phyloP scores from a whole-genome alignment of 2,888 invertebrate genomes.

The Cosmorhoe ocellata region DNA sequence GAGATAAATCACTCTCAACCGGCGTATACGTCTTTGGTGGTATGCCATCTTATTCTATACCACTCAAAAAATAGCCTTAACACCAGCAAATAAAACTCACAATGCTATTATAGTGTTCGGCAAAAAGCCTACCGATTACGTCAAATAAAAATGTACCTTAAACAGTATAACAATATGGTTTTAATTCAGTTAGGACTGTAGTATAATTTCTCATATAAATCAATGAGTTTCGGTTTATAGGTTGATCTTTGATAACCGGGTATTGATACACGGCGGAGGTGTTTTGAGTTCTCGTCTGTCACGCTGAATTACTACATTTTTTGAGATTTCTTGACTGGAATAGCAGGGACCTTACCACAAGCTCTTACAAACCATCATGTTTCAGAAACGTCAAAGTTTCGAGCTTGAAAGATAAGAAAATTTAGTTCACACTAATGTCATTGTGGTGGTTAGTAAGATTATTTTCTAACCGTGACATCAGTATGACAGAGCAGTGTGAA shows the following conservation, averaged over 20 bases:
- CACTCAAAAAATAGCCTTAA: constrained; percentile 34
- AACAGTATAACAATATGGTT: not conserved
- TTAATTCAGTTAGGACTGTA: constrained; percentile 22
- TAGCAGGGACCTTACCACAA: constrained; percentile 1
- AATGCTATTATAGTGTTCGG: not conserved
- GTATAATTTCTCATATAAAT: constrained; percentile 57
- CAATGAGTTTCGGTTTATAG: constrained; percentile 56
- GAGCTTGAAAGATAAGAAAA: too few relatives aligned
- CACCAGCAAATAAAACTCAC: not conserved
- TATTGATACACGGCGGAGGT: constrained; percentile 54
- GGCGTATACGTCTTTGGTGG: constrained; percentile 78
- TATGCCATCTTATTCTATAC: constrained; percentile 47
- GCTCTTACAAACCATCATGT: too few relatives aligned
- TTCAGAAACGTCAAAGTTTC: too few relatives aligned
- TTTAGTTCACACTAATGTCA: too few relatives aligned
- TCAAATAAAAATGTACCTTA: constrained; percentile 26
- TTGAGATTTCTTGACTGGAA: constrained; percentile 22
- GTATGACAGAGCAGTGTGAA: too few relatives aligned
- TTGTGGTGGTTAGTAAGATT: too few relatives aligned
- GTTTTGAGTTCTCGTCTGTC: constrained; percentile 58
- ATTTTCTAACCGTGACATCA: too few relatives aligned
- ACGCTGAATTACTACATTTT: constrained; percentile 51
- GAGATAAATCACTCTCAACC: constrained; percentile 77
- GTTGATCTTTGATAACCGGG: constrained; percentile 54
- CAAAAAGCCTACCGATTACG: constrained; percentile 8